Evolutionary conservation across 1,140 invertebrate genomes (phyloP), one percentile per base, ranked within the genome.

Genomic region (Diorhabda sublineata): DNA sequence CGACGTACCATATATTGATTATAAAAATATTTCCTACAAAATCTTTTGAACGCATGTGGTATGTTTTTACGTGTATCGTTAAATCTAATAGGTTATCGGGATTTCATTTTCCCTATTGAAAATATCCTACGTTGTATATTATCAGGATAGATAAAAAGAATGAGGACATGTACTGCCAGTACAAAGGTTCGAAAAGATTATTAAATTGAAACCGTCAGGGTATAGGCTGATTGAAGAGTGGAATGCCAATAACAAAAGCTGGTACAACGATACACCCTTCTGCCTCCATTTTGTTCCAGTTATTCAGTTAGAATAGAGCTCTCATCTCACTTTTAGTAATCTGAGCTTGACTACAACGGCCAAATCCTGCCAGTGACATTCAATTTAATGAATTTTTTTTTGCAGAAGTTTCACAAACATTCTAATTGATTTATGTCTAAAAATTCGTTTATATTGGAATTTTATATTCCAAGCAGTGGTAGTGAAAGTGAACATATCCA

Each of bases 211-310:
- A 11, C 45, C 52, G 58, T 65, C 56, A 65, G 26, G 42, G 52
- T 43, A 65, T 42, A 42, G 64, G 11, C 64, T 65, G 64, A 65
- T 65, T 65, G 64, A 65, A 65, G 58, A 65, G 52, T 65, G 64
- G 64, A 65, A 65, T 65, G 64, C 64, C 64, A 65, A 58, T 65
- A 65, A 65, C 64, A 65, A 65, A 62, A 65, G 64, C 45, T 11
- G 42, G 64, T 58, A 26, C 56, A 58, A 58, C 47, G 64, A 65
- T 57, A 56, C 45, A 41, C 41, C 42, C 44, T 52, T n/a, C 47
- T 52, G 47, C 47, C 47, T 52, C 41, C 56, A 9, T 57, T 42
- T 65, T 58, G 52, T 65, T 41, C 52, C 64, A 65, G 26, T 57
- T 65, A 41, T 58, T 43, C 42, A 41, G 45, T 42, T 41, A 41